These are phyloP conservation scores for Nesometra sesokonis DNA, from an alignment of 35 echinoderm and acorn worm species.

Conservation along the genomic window DNA sequence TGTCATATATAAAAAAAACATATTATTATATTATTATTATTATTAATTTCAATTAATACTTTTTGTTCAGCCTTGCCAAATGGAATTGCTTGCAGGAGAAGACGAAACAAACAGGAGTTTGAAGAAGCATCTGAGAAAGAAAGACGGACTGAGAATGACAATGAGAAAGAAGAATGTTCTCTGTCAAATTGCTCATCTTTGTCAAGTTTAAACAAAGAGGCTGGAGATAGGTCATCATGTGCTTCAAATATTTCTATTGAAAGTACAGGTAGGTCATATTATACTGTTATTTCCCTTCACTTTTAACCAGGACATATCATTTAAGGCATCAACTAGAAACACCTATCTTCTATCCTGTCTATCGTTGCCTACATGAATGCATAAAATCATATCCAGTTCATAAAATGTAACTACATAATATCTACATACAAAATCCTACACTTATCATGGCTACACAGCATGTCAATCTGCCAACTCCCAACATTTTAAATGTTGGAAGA, in stretches of 20 bases:
- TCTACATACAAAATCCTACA: too few relatives aligned
- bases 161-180: neutral
- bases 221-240: neutral
- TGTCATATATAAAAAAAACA: too few relatives aligned
- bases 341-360: too few relatives aligned
- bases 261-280: neutral
- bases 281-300: neutral
- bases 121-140: constrained; percentile 7
- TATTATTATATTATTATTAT: neutral
- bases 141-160: neutral
- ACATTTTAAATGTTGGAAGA: too few relatives aligned
- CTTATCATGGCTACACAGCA: too few relatives aligned
- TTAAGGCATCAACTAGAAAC: too few relatives aligned
- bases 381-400: too few relatives aligned
- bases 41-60: neutral
- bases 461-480: too few relatives aligned
- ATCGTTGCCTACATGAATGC: too few relatives aligned
- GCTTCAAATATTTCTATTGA: constrained; percentile 4
- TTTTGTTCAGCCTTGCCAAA: neutral
- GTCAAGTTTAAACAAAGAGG: neutral
- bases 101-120: neutral
- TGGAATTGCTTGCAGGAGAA: neutral
- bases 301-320: neutral
- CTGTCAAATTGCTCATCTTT: neutral
- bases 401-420: too few relatives aligned